Base-by-base conservation (phyloP, 2,888 invertebrate species). In the Herminia tarsipennalis region DNA sequence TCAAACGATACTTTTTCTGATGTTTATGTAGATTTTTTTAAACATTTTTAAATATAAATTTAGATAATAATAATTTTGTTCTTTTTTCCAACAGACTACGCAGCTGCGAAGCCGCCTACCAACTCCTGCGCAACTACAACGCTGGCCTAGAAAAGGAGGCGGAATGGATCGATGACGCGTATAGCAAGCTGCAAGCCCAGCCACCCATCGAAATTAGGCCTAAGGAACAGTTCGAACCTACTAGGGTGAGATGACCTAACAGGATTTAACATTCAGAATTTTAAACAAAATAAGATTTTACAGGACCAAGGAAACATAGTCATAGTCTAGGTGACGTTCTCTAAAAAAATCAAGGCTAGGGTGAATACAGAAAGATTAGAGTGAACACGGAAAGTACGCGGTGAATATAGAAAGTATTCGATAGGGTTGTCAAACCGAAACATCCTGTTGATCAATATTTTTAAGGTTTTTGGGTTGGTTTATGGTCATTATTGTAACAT, bases 101-200 rank as follows among this genome's bases (percentile, higher is more conserved):
- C 60, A 96, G 97, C 78, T 96, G 98, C 75, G 98, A 98, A 80
- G 95, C 96, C 17, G 97, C 98, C 0, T 97, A 97, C 75, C 96
- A 97, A 73, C 93, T 98, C 58, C 94, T 99, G 76, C 96, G 97
- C 76, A 96, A 96, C 85, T 98, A 98, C 86, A 96, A 96, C 75
- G 96, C 95, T 47, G 96, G 97, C 14, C 94, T 97, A 67, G 95
- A 96, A 75, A 95, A 95, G 61, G 98, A 98, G 82, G 96, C 96
- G 65, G 95, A 95, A 70, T 98, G 98, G 95, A 94, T 98, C 48
- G 97, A 97, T 74, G 97, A 97, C 61, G 94, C 96, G 10, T 96
- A 96, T 77, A 93, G 93, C 57, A 96, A 96, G 80, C 92, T 97
- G 37, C 96, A 97, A 66, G 94, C 93, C 12, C 92, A 95, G 66